A percentile compares a stretch with the other conserved stretches of the same genome.
Evolutionary conservation across 2,797 vertebrate species (phyloP).

Genomic region (Sebastes matsubarae): DNA sequence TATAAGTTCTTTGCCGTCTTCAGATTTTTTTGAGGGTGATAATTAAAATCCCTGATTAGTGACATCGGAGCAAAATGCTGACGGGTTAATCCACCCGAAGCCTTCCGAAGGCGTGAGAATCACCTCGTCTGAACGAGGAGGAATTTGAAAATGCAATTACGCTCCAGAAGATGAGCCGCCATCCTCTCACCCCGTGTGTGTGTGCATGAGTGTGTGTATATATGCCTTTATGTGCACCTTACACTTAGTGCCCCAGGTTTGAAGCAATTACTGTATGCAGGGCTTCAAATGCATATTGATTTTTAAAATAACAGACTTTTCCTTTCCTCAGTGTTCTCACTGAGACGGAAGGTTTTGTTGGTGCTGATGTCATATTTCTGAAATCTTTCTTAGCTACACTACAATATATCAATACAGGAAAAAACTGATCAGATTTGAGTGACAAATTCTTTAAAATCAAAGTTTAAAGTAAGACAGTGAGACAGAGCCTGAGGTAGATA

Average conservation of each 20-base stretch:
- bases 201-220: background rate
- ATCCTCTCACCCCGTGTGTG: conserved; percentile 10
- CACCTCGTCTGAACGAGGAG: conserved; percentile 5
- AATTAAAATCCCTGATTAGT: conserved; percentile 63
- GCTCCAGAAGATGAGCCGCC: conserved; percentile 30
- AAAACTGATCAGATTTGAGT: background rate
- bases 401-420: background rate
- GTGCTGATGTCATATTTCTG: background rate
- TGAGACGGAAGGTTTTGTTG: background rate
- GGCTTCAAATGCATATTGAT: conserved; percentile 47
- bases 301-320: conserved; percentile 27
- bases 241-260: conserved; percentile 10
- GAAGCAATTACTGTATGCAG: conserved; percentile 33
- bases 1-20: background rate
- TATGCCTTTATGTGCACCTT: conserved; percentile 5
- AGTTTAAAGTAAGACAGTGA: background rate
- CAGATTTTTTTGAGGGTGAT: conserved; percentile 1
- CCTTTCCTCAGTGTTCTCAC: background rate
- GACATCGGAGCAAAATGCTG: conserved; percentile 31
- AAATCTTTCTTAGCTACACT: background rate
- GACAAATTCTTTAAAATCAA: background rate
- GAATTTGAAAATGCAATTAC: conserved; percentile 55
- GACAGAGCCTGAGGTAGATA: background rate
- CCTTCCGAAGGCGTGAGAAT: conserved; percentile 40
- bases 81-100: conserved; percentile 55